Base-by-base conservation (phyloP, 2,888 invertebrate genomes). In the Chrysodeixis includens region DNA sequence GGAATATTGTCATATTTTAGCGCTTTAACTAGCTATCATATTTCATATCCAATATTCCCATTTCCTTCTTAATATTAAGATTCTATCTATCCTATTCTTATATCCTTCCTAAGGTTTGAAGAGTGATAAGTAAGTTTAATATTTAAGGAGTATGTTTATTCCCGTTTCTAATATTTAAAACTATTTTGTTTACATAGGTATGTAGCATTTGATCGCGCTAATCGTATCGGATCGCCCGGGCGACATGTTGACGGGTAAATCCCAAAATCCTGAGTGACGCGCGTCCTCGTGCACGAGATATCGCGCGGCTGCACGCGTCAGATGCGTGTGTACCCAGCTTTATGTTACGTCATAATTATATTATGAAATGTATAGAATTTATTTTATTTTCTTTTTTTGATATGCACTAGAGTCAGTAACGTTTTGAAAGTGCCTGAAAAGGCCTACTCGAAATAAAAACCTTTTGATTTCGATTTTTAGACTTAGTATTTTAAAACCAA, bases 261-360 rank as follows among this genome's bases (percentile, higher is more conserved):
- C 92, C 88, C 79, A 77, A 88, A 90, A 92, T 83, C 90, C 90
- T 85, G 86, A 89, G 82, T 88, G 91, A 88, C 86, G 84, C 64
- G 62, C 74, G 79, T 75, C 78, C 69, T 77, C 71, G 75, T 81
- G 76, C 75, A 82, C 73, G 68, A 70, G 86, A 81, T 83, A 86
- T 73, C 82, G 78, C 73, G 66, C 72, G 74, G 62, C 62, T 74
- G 81, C 78, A 76, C 58, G 55, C 73, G 56, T 60, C 72, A 68
- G 53, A 61, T 64, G 67, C 66, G 75, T 79, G 70, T 75, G 78
- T 73, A 75, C 56, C 74, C 66, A 76, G 64, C 79, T 71, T 82
- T 80, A 73, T 69, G 54, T 62, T 57, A 32, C 10, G 22, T 40
- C 5, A 4, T 40, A n/a, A n/a, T 6, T 5, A 40, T n/a, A 40